Percentiles rank a stretch among this genome's conserved stretches.
Evolutionary conservation across 2,888 invertebrate species (phyloP).

Genomic region (Micoletzkya japonica): DNA sequence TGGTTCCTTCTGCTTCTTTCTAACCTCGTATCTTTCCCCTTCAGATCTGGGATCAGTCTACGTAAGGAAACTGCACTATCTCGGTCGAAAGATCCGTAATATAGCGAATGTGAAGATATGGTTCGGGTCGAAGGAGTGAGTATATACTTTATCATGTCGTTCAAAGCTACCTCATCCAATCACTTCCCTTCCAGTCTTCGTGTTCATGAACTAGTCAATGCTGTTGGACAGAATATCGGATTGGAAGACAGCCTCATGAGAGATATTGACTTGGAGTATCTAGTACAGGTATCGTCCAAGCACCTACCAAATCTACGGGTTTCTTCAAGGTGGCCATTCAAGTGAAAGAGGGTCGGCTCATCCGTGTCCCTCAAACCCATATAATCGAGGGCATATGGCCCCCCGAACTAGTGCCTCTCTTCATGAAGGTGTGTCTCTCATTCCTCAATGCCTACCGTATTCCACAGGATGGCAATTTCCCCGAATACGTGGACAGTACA

Average conservation of each 20-base stretch:
- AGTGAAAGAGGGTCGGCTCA: slow-evolving; percentile 58
- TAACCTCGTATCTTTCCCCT: neutral
- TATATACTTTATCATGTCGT: slow-evolving; percentile 2
- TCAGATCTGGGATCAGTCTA: slow-evolving; percentile 59
- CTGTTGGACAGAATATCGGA: slow-evolving; percentile 60
- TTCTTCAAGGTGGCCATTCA: slow-evolving; percentile 54
- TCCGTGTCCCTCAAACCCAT: slow-evolving; percentile 56
- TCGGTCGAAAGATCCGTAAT: slow-evolving; percentile 52
- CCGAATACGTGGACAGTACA: slow-evolving; percentile 56
- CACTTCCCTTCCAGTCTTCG: slow-evolving; percentile 39
- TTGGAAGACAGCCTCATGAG: slow-evolving; percentile 52
- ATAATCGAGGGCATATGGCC: slow-evolving; percentile 60
- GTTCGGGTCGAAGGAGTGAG: slow-evolving; percentile 59
- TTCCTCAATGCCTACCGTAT: neutral
- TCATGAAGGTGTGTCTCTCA: slow-evolving; percentile 45
- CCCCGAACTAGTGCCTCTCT: slow-evolving; percentile 58
- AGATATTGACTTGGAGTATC: slow-evolving; percentile 56
- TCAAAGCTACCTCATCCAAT: no score
- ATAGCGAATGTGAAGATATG: slow-evolving; percentile 59
- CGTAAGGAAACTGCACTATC: slow-evolving; percentile 58
- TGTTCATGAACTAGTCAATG: slow-evolving; percentile 55
- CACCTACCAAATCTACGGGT: neutral
- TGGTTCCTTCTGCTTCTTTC: slow-evolving; percentile 34
- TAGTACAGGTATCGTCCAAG: slow-evolving; percentile 43
- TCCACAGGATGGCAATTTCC: slow-evolving; percentile 53